These are phyloP conservation scores for Autographa gamma DNA, from an alignment of 2,888 invertebrate species.

Conservation along the genomic window DNA sequence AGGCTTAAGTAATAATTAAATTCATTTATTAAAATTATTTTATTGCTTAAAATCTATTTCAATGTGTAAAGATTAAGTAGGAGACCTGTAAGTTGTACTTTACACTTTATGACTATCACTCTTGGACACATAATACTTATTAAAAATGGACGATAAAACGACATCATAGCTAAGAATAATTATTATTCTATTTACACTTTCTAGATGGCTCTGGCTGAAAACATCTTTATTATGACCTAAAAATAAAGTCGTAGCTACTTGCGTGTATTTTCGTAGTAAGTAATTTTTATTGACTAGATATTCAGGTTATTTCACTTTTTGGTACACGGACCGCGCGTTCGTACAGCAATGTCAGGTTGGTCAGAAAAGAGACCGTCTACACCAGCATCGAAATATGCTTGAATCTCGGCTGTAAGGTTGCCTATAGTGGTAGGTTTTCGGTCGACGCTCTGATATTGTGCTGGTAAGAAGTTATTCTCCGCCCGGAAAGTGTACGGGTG, in stretches of 20 bases:
- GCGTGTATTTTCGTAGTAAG: not conserved
- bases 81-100: too few relatives aligned
- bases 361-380: constrained; percentile 83
- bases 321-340: constrained; percentile 61
- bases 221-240: not conserved
- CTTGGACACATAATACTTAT: too few relatives aligned
- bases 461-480: constrained; percentile 78
- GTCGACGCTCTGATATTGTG: constrained; percentile 71
- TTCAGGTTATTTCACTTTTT: constrained; percentile 21
- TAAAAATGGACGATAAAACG: too few relatives aligned
- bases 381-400: constrained; percentile 76
- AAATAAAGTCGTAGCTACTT: not conserved
- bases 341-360: constrained; percentile 78
- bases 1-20: not conserved
- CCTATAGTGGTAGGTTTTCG: constrained; percentile 66
- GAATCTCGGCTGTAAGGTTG: constrained; percentile 73
- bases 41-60: not conserved
- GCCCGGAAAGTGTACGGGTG: constrained; percentile 84
- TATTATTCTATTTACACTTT: not conserved
- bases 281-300: not conserved
- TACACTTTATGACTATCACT: too few relatives aligned
- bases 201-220: not conserved
- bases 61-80: not conserved
- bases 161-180: not conserved
- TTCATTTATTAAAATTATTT: not conserved